Evolutionary conservation across 2,888 invertebrate genomes (phyloP).

Genomic region (Sturmia bella): DNA sequence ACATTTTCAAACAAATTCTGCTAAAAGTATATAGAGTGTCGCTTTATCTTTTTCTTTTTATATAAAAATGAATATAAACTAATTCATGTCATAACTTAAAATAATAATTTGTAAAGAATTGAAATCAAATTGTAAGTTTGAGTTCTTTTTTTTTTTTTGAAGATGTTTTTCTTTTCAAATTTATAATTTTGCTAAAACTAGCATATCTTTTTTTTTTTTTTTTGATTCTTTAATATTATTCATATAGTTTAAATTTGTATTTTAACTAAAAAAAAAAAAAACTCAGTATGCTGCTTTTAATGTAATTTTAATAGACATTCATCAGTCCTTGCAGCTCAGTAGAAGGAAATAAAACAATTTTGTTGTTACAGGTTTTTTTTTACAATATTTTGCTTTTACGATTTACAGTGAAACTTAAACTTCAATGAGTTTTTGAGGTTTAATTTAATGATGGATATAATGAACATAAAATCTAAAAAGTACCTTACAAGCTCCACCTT

Average conservation of each 20-base stretch:
- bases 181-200: conserved; percentile 42
- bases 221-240: conserved; percentile 10
- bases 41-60: conserved; percentile 34
- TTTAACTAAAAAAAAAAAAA: conserved; percentile 29
- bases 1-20: neutral
- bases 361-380: conserved; percentile 30
- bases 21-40: neutral
- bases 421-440: conserved; percentile 38
- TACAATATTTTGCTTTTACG: conserved; percentile 39
- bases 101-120: conserved; percentile 5
- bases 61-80: conserved; percentile 38
- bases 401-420: conserved; percentile 33
- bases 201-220: neutral
- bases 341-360: too few species aligned
- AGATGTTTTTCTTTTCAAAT: conserved; percentile 14
- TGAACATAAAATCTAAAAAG: conserved; percentile 18
- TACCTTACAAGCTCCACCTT: conserved; percentile 13
- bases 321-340: conserved; percentile 43
- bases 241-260: conserved; percentile 10
- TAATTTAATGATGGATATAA: conserved; percentile 26
- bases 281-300: conserved; percentile 44
- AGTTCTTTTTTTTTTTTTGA: conserved; percentile 10
- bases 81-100: conserved; percentile 43
- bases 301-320: conserved; percentile 18
- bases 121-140: conserved; percentile 28